Conservation (phyloP, 2,113 vertebrate genomes). For the Ceyx cyanopectus region DNA sequence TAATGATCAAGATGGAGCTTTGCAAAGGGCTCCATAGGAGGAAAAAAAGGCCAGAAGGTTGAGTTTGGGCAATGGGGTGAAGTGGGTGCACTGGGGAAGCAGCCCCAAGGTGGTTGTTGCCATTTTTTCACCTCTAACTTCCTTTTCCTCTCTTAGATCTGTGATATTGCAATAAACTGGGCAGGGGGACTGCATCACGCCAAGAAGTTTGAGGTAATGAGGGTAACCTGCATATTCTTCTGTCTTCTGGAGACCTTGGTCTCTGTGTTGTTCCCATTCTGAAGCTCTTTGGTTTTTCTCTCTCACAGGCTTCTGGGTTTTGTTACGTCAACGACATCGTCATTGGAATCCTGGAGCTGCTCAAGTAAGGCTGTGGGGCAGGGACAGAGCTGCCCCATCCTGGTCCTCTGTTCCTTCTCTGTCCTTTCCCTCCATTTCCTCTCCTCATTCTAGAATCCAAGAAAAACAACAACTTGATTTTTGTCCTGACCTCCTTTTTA, state of each 20-base stretch:
- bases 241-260: neutral
- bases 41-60: neutral
- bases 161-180: conserved; percentile 99
- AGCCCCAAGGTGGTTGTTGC: neutral
- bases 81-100: neutral
- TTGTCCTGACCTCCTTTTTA: neutral
- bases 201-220: conserved; percentile 96
- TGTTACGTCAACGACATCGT: conserved; percentile 99
- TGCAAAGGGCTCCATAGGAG: neutral
- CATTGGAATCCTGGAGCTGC: conserved; percentile 96
- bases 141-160: conserved; percentile 82
- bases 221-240: neutral
- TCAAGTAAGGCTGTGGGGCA: conserved; percentile 86
- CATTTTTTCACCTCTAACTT: neutral
- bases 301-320: conserved; percentile 92
- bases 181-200: conserved; percentile 97
- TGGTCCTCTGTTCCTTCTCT: neutral
- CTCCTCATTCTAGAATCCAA: neutral
- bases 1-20: neutral
- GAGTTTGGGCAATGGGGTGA: neutral
- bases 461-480: neutral
- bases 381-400: neutral
- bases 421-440: neutral
- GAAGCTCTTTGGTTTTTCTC: conserved; percentile 27
- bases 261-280: neutral